Conservation (phyloP, 2,888 invertebrate species). For the Leptothorax acervorum region DNA sequence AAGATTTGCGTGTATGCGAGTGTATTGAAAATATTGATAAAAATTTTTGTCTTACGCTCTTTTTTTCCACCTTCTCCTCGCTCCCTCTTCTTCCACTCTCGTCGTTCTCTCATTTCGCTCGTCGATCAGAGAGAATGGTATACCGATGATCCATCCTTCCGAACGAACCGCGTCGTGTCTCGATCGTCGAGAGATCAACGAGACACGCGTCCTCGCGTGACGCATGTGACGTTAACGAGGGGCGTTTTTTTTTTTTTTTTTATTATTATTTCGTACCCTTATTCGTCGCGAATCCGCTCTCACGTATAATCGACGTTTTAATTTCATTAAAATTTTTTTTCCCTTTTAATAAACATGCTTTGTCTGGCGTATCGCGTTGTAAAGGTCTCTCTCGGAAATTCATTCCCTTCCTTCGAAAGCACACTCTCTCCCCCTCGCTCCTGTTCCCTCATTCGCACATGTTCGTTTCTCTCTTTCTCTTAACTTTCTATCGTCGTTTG, state of each 20-base stretch:
- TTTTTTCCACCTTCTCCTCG: slow-evolving; percentile 43
- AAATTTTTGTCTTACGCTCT: slow-evolving; percentile 74
- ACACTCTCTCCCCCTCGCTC: slow-evolving; percentile 15
- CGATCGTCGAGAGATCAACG: slow-evolving; percentile 56
- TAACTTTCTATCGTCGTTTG: slow-evolving; percentile 33
- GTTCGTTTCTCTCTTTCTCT: slow-evolving; percentile 24
- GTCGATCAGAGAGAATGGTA: slow-evolving; percentile 55
- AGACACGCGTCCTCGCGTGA: slow-evolving; percentile 41
- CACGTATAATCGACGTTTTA: slow-evolving; percentile 59
- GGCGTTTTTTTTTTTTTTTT: neutral
- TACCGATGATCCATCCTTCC: slow-evolving; percentile 47
- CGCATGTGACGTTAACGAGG: slow-evolving; percentile 43
- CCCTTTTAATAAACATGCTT: slow-evolving; percentile 55
- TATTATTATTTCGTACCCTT: slow-evolving; percentile 40
- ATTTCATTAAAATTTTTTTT: slow-evolving; percentile 61
- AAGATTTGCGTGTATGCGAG: slow-evolving; percentile 79
- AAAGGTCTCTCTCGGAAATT: slow-evolving; percentile 59
- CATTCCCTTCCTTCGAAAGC: slow-evolving; percentile 41
- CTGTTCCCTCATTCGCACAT: slow-evolving; percentile 48
- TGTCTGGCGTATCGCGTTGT: slow-evolving; percentile 55
- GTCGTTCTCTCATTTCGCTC: slow-evolving; percentile 34
- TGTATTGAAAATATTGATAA: slow-evolving; percentile 83
- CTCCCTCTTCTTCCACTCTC: slow-evolving; percentile 31
- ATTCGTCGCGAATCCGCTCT: slow-evolving; percentile 51
- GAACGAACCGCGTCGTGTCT: slow-evolving; percentile 58